phyloP scores from a whole-genome alignment of 2,888 invertebrate species.

The Heliconius sara region DNA sequence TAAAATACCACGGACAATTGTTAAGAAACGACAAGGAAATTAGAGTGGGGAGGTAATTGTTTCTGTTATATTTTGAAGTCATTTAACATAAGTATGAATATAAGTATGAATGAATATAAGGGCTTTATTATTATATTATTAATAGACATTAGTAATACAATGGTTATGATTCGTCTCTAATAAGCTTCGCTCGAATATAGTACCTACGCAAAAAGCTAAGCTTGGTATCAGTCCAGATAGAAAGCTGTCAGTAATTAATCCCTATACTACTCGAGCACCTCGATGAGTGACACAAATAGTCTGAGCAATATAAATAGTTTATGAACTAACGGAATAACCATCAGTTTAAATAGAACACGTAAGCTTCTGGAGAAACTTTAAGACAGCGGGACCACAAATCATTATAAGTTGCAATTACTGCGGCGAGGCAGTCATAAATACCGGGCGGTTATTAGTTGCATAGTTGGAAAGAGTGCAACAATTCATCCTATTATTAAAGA shows the following conservation, averaged over 20 bases:
- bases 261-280: slow-evolving; percentile 33
- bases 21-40: slow-evolving; percentile 42
- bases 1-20: slow-evolving; percentile 43
- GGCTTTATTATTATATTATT: not conserved
- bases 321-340: slow-evolving; percentile 46
- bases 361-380: slow-evolving; percentile 58
- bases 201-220: not conserved
- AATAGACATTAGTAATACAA: not conserved
- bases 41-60: slow-evolving; percentile 13
- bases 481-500: slow-evolving; percentile 51
- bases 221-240: not conserved
- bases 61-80: not conserved
- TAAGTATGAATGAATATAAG: not conserved
- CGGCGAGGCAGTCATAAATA: slow-evolving; percentile 68
- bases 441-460: slow-evolving; percentile 71
- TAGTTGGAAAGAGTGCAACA: slow-evolving; percentile 69
- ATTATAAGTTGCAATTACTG: slow-evolving; percentile 77
- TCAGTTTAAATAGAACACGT: slow-evolving; percentile 47
- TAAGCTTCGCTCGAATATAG: not conserved
- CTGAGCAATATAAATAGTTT: slow-evolving; percentile 46
- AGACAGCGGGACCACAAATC: slow-evolving; percentile 71
- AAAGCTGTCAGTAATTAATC: slow-evolving; percentile 29
- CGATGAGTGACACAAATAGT: slow-evolving; percentile 42
- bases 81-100: not conserved
- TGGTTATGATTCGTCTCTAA: not conserved